Conservation (phyloP, 2,888 invertebrate genomes). For the Mycogona germanica region DNA sequence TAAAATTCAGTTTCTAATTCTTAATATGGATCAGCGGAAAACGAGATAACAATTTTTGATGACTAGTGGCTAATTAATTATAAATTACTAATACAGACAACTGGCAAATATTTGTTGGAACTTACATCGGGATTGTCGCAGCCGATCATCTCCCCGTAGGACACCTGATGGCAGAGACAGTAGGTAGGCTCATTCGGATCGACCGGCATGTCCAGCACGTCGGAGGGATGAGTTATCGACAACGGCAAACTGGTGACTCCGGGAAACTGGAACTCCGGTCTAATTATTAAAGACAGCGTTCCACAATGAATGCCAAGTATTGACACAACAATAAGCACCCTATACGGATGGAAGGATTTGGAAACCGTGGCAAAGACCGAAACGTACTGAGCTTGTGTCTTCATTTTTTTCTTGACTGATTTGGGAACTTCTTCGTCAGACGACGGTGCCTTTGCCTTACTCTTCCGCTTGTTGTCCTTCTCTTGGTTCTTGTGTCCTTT, state of each 20-base stretch:
- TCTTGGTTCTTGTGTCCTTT: slow-evolving; percentile 53
- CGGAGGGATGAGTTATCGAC: slow-evolving; percentile 65
- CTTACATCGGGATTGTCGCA: slow-evolving; percentile 83
- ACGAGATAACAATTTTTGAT: neutral
- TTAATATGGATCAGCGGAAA: neutral
- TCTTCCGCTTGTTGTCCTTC: slow-evolving; percentile 43
- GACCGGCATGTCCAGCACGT: slow-evolving; percentile 47
- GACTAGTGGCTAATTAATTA: neutral
- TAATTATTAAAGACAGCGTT: slow-evolving; percentile 10
- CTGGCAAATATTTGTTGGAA: slow-evolving; percentile 22
- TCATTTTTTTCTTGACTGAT: slow-evolving; percentile 23
- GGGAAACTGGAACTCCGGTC: slow-evolving; percentile 21
- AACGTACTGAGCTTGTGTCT: slow-evolving; percentile 23
- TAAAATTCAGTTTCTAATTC: too few species aligned
- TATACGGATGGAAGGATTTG: neutral
- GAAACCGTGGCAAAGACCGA: neutral
- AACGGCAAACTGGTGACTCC: slow-evolving; percentile 38
- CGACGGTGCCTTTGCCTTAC: slow-evolving; percentile 35
- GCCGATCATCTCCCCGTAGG: slow-evolving; percentile 94
- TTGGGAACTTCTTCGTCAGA: slow-evolving; percentile 27
- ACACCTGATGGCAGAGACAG: slow-evolving; percentile 93
- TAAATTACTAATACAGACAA: too few species aligned
- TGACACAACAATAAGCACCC: neutral
- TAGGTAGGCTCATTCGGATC: slow-evolving; percentile 98
- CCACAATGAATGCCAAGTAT: too few species aligned